Conservation (phyloP, 2,797 vertebrate genomes). For the Rhabdomys pumilio region DNA sequence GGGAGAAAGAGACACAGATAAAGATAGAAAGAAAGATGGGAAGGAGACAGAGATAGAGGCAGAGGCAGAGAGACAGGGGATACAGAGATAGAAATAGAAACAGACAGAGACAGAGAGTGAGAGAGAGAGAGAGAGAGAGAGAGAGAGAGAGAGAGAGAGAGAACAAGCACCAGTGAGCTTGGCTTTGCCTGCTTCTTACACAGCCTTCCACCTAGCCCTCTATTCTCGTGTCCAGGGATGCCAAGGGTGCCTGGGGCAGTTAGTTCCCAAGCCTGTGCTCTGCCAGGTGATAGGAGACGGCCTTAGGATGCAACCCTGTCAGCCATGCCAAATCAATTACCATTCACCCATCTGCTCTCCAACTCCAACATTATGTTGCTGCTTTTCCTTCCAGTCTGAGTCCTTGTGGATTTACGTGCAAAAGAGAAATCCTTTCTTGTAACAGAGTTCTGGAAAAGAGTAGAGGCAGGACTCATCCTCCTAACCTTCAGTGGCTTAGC, state of each 20-base stretch:
- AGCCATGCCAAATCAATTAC: slow-evolving; percentile 64
- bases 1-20: background rate
- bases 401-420: slow-evolving; percentile 49
- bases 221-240: background rate
- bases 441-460: slow-evolving; percentile 31
- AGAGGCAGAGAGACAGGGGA: background rate
- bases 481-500: accelerated
- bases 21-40: background rate
- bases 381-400: slow-evolving; percentile 44
- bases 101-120: background rate
- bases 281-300: slow-evolving; percentile 7
- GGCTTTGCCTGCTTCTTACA: background rate
- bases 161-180: background rate
- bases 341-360: slow-evolving; percentile 55
- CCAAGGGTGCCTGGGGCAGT: background rate
- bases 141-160: background rate
- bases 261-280: background rate
- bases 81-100: background rate
- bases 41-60: too few relatives aligned
- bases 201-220: background rate
- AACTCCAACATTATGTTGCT: slow-evolving; percentile 65
- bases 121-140: background rate
- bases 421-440: slow-evolving; percentile 26
- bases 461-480: background rate
- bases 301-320: slow-evolving; percentile 13